Percentiles rank a stretch among this genome's conserved stretches.
Conservation (phyloP, 2,888 invertebrate genomes). For the Amiota communis region DNA sequence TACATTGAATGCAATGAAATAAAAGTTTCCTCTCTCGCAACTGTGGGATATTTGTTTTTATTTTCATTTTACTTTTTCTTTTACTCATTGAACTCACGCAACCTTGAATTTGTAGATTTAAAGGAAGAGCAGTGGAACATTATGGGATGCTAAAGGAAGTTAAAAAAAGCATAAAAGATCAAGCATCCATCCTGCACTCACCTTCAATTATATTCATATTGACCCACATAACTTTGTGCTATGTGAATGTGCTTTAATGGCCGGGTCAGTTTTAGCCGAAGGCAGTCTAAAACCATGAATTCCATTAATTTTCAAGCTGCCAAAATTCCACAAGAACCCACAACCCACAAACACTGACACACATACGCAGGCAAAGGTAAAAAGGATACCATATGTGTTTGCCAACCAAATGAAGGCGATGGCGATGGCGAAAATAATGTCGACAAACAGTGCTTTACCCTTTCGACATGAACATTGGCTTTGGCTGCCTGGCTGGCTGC, state of each 20-base stretch:
- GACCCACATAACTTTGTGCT: constrained; percentile 54
- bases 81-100: constrained; percentile 37
- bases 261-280: neutral
- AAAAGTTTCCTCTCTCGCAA: neutral
- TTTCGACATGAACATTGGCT: constrained; percentile 48
- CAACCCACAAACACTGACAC: constrained; percentile 32
- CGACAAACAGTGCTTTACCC: constrained; percentile 53
- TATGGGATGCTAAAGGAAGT: no score
- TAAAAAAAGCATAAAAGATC: no score
- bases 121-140: no score
- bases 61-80: constrained; percentile 50
- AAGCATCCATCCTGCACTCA: neutral
- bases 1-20: no score
- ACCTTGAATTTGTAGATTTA: constrained; percentile 56
- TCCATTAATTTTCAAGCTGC: constrained; percentile 67
- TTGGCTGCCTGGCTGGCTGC: neutral
- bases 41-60: constrained; percentile 38
- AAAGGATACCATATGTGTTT: constrained; percentile 17
- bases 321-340: constrained; percentile 51
- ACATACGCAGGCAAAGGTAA: constrained; percentile 27
- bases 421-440: neutral
- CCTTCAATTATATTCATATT: constrained; percentile 36
- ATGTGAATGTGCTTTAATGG: constrained; percentile 30
- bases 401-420: constrained; percentile 38
- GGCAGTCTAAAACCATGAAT: constrained; percentile 55